A percentile compares a stretch with the other conserved stretches of the same genome.
Evolutionary conservation across 2,888 invertebrate genomes (phyloP).

Genomic region (Clitarchus hookeri): DNA sequence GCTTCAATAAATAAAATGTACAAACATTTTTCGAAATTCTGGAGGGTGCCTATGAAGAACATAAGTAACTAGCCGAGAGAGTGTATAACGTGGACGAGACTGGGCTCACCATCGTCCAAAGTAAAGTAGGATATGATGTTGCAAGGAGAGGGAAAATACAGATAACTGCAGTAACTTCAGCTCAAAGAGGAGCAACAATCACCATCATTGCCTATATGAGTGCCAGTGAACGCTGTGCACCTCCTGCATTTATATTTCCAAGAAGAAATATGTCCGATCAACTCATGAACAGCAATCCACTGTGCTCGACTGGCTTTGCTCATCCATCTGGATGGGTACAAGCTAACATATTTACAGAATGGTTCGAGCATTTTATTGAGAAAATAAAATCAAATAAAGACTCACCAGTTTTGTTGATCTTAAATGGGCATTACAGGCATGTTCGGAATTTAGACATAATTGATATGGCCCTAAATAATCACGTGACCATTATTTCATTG

Average conservation of each 20-base stretch:
- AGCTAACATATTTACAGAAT: constrained; percentile 25
- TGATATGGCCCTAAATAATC: constrained; percentile 29
- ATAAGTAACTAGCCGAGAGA: constrained; percentile 22
- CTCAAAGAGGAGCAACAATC: constrained; percentile 24
- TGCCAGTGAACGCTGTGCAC: constrained; percentile 25
- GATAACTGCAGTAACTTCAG: constrained; percentile 27
- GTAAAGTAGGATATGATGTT: constrained; percentile 30
- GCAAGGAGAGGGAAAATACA: constrained; percentile 29
- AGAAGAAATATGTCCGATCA: constrained; percentile 16
- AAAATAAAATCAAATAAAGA: constrained; percentile 24
- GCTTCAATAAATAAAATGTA: background rate
- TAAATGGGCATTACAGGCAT: constrained; percentile 30
- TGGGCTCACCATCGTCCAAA: constrained; percentile 30
- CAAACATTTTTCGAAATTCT: constrained; percentile 25
- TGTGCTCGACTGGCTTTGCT: background rate
- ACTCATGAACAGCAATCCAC: background rate
- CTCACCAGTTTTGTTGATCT: constrained; percentile 23
- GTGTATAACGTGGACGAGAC: background rate
- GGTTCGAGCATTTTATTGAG: background rate
- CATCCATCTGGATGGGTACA: constrained; percentile 31
- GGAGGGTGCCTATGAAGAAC: background rate
- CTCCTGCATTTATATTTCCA: constrained; percentile 23
- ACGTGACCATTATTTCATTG: constrained; percentile 24
- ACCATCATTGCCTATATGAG: constrained; percentile 27
- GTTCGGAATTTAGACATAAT: constrained; percentile 27